Evolutionary conservation across 2,888 invertebrate species (phyloP).

Genomic region (Anagyrus pseudococci): DNA sequence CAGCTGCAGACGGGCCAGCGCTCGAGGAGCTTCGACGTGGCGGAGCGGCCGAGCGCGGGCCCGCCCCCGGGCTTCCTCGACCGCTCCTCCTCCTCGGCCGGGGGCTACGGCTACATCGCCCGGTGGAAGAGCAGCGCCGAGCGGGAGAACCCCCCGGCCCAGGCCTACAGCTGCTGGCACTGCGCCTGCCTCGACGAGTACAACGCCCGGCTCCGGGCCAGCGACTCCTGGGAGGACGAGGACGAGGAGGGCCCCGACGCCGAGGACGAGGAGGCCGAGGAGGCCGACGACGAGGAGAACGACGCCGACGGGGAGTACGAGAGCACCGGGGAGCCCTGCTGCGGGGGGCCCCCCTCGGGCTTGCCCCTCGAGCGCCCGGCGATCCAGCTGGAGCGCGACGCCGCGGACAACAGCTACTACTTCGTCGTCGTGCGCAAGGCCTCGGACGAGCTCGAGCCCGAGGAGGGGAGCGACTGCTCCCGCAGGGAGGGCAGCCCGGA

Average conservation of each 20-base stretch:
- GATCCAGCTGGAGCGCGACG: constrained; percentile 62
- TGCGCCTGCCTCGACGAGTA: constrained; percentile 81
- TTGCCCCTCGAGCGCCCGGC: too few relatives aligned
- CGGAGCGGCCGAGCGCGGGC: constrained; percentile 39
- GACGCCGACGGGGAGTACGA: constrained; percentile 45
- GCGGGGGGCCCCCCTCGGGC: constrained; percentile 42
- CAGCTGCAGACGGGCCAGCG: constrained; percentile 70
- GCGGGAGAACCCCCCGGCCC: constrained; percentile 59
- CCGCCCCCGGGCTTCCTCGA: constrained; percentile 11
- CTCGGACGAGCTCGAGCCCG: constrained; percentile 15
- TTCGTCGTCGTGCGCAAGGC: constrained; percentile 27
- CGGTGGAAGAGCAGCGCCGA: constrained; percentile 41
- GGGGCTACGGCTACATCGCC: constrained; percentile 12
- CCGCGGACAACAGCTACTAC: constrained; percentile 18
- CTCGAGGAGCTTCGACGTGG: constrained; percentile 81
- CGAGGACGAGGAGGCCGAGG: constrained; percentile 37
- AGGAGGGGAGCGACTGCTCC: constrained; percentile 42
- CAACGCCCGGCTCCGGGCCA: constrained; percentile 60
- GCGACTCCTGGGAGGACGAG: constrained; percentile 41
- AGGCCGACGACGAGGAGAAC: constrained; percentile 28
- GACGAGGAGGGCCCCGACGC: constrained; percentile 34
- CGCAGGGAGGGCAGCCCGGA: constrained; percentile 53
- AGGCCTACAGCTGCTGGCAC: constrained; percentile 77
- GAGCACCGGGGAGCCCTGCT: constrained; percentile 21
- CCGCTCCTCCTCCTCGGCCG: constrained; percentile 47